Base-by-base conservation (phyloP, 2,113 vertebrate genomes). In the Macquaria ambigua region DNA sequence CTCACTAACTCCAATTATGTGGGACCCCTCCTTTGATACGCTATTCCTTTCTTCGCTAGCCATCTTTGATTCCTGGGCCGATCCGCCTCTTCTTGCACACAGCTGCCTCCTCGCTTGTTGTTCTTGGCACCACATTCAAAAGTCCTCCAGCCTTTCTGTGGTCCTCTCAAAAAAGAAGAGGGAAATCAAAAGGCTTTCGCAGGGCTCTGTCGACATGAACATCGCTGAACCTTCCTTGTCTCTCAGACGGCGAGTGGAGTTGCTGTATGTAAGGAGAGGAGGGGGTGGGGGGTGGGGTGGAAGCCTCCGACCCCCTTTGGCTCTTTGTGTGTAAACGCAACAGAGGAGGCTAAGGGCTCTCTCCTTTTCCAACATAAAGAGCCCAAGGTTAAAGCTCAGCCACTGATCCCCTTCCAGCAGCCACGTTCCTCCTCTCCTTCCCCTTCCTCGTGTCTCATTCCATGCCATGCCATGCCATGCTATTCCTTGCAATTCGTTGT, bases 51-150 rank as follows among this genome's bases (percentile, higher is more conserved):
- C 91, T 94, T 93, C 87, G 41, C 74, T 93, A 80, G 93, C 92
- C 94, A 92, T 92, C 94, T 95, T 95, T 94, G 95, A 95, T 95
- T 94, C 89, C 77, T 87, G 84, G 64, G 86, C 84, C 67, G 90
- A 91, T 87, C 94, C 88, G 87, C 91, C 94, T 95, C 91, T 90
- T 90, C 92, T 89, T 87, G 89, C 91, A 90, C 91, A 93, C 93
- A 95, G 93, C 94, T 94, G 92, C 95, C 90, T 94, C 89, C 91
- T 93, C 74, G 75, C 92, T 94, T 95, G 93, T 94, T 94, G 93
- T 95, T 94, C 87, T 92, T 95, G 95, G 93, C 93, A 93, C 77
- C 50, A 74, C 91, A 92, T 93, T 89, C 92, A 94, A 95, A 92
- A 89, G 88, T 94, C 93, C 87, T 90, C 82, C 82, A 91, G 92